Evolutionary conservation across 2,797 vertebrate species (phyloP).

Genomic region (Dromococcyx pavoninus): DNA sequence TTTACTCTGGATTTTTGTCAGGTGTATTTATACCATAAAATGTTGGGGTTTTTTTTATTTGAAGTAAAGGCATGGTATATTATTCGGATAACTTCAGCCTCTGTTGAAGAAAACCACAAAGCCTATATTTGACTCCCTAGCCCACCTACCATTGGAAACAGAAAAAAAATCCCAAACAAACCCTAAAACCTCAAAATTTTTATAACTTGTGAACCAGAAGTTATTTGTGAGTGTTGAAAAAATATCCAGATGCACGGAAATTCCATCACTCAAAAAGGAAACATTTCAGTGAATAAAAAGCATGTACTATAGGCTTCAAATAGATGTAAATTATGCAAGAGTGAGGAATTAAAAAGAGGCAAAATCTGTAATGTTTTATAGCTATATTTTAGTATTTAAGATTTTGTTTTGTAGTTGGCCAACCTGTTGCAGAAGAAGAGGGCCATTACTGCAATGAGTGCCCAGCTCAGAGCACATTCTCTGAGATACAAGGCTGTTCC

Average conservation of each 20-base stretch:
- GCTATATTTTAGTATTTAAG: background rate
- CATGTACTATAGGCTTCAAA: background rate
- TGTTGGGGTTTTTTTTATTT: background rate
- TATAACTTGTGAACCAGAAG: background rate
- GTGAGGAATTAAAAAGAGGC: background rate
- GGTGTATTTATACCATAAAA: background rate
- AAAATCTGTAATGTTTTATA: background rate
- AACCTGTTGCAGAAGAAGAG: background rate
- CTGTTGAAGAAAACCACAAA: background rate
- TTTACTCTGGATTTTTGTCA: background rate
- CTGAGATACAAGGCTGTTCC: background rate
- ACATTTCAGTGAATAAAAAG: background rate
- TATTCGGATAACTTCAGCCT: background rate
- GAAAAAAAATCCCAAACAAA: background rate
- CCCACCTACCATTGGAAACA: background rate
- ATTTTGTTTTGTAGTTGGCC: background rate
- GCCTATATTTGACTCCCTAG: background rate
- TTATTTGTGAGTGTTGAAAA: no score
- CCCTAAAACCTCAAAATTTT: fast-evolving
- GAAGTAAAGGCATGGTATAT: background rate
- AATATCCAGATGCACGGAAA: background rate
- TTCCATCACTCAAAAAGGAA: background rate
- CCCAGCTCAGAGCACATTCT: background rate
- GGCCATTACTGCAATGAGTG: background rate
- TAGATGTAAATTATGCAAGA: background rate